Evolutionary conservation across 1,140 invertebrate species (phyloP).

Genomic region (Luehdorfia chinensis): DNA sequence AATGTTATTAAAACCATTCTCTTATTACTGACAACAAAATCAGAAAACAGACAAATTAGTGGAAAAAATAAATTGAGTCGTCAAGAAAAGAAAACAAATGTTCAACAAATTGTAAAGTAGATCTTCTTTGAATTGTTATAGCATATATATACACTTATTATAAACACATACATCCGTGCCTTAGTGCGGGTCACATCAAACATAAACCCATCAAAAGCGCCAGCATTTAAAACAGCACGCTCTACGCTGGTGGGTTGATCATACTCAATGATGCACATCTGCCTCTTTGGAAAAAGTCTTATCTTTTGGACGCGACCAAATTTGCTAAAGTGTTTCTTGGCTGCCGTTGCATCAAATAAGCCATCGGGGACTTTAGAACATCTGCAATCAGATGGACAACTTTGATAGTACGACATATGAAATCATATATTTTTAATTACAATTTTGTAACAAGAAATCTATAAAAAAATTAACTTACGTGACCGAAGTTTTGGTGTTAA

Average conservation of each 20-base stretch:
- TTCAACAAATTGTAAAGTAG: no score
- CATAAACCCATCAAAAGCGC: conserved; percentile 78
- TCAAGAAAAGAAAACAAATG: no score
- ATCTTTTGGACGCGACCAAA: conserved; percentile 81
- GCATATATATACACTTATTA: no score
- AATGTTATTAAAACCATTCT: conserved; percentile 10
- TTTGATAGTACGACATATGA: not conserved
- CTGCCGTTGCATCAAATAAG: conserved; percentile 79
- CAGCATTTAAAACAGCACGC: conserved; percentile 78
- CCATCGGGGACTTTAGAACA: conserved; percentile 81
- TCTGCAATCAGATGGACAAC: conserved; percentile 45
- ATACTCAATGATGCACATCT: conserved; percentile 81
- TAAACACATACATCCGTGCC: conserved; percentile 46
- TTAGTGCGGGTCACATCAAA: conserved; percentile 79
- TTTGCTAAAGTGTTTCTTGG: conserved; percentile 81
- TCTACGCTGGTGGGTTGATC: conserved; percentile 76
- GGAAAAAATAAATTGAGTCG: no score
- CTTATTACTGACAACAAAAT: no score
- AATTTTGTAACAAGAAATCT: no score
- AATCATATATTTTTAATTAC: no score
- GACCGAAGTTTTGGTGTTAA: conserved; percentile 54
- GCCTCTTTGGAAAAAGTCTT: conserved; percentile 78
- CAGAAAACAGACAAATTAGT: no score
- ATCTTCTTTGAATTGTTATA: no score
- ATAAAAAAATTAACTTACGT: conserved; percentile 42